Conservation (phyloP, 1,140 invertebrate species). For the Physella acuta region DNA sequence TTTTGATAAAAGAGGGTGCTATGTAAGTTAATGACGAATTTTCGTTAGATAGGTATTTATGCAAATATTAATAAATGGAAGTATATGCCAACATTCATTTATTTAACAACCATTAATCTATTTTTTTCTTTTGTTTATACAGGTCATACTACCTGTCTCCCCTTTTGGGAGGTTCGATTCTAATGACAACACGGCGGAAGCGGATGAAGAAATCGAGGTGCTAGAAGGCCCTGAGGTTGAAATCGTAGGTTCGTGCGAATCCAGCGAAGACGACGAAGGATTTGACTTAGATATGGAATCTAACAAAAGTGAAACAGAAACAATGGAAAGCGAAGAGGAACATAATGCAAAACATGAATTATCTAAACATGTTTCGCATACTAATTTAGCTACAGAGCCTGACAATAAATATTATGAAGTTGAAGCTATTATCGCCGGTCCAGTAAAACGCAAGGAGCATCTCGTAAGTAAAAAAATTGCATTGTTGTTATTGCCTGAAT, state of each 20-base stretch:
- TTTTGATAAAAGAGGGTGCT: neutral
- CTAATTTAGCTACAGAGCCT: neutral
- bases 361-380: neutral
- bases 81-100: neutral
- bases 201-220: conserved; percentile 6
- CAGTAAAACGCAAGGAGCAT: conserved; percentile 19
- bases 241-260: neutral
- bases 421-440: conserved; percentile 19
- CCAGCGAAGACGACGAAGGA: neutral
- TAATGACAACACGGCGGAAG: conserved; percentile 27
- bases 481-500: neutral
- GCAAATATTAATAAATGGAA: neutral
- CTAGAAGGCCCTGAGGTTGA: conserved; percentile 22
- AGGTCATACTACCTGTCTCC: neutral
- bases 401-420: conserved; percentile 26
- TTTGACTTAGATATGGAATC: conserved; percentile 2
- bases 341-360: neutral
- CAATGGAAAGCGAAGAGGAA: neutral
- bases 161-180: conserved; percentile 13
- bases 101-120: neutral
- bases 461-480: conserved; percentile 8
- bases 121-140: neutral
- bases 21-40: neutral
- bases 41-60: neutral
- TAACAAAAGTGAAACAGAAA: neutral